Conservation (phyloP, 2,797 vertebrate genomes). For the Pangasius djambal region DNA sequence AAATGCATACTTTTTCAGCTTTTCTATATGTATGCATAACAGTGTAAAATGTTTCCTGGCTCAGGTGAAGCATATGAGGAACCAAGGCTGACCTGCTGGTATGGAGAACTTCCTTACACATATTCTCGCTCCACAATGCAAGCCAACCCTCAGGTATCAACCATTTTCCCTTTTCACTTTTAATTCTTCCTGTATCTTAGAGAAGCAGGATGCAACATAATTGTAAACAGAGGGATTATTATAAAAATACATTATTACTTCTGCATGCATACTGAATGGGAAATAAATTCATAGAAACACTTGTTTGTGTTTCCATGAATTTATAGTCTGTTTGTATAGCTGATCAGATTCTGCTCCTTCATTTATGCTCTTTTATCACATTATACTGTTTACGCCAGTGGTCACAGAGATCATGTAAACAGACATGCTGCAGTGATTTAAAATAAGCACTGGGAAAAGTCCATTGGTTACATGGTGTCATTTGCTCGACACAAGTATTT, state of each 20-base stretch:
- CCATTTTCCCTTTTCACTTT: not conserved
- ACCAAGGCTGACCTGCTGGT: slow-evolving; percentile 94
- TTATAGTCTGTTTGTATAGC: not conserved
- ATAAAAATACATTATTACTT: not conserved
- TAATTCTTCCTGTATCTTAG: not conserved
- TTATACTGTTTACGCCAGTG: not conserved
- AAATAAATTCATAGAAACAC: not conserved
- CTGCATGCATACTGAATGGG: no score
- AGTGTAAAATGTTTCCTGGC: slow-evolving; percentile 32
- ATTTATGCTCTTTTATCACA: not conserved
- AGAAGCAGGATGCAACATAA: not conserved
- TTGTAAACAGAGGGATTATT: not conserved
- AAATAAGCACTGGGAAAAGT: not conserved
- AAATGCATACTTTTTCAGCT: not conserved
- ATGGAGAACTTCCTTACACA: slow-evolving; percentile 90
- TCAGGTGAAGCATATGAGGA: slow-evolving; percentile 86
- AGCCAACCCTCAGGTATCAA: slow-evolving; percentile 82
- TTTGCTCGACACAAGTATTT: not conserved
- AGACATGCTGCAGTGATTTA: not conserved
- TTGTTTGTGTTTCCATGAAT: no score
- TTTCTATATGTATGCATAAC: not conserved
- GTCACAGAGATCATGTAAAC: not conserved
- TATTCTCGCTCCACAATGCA: slow-evolving; percentile 88
- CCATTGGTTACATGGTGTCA: not conserved
- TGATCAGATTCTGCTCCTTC: not conserved